A percentile compares a stretch with the other conserved stretches of the same genome.
phyloP scores from a whole-genome alignment of 2,888 invertebrate species.

The Hydrotaea diabolus region DNA sequence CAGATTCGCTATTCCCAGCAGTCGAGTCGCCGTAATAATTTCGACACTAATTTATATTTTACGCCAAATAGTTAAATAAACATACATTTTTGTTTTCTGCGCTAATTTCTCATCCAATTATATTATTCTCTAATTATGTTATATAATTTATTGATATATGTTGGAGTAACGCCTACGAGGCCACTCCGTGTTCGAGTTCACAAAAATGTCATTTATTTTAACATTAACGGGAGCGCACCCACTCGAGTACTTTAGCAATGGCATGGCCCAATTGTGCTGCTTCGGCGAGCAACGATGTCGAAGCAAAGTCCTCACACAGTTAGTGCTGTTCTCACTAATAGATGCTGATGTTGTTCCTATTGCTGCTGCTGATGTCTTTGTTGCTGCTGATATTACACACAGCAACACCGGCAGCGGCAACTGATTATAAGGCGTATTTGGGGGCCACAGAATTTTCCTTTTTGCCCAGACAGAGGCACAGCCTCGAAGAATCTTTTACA shows the following conservation, averaged over 20 bases:
- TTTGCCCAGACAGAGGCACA: slow-evolving; percentile 18
- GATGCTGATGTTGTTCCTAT: background rate
- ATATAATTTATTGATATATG: slow-evolving; percentile 38
- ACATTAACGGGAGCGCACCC: slow-evolving; percentile 1
- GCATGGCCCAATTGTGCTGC: background rate
- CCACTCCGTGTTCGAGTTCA: slow-evolving; percentile 36
- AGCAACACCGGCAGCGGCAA: background rate
- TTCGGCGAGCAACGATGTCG: background rate
- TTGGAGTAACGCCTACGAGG: background rate
- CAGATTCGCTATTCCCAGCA: background rate
- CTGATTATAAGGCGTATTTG: slow-evolving; percentile 52
- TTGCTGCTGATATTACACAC: background rate
- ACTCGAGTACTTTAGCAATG: background rate
- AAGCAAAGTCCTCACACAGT: background rate
- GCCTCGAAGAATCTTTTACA: background rate
- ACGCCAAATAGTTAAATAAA: background rate
- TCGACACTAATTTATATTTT: slow-evolving; percentile 8
- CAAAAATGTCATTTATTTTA: slow-evolving; percentile 49
- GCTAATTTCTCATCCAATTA: slow-evolving; percentile 28
- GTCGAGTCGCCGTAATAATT: background rate
- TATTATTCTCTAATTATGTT: slow-evolving; percentile 31
- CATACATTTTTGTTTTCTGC: background rate
- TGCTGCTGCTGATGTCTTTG: background rate
- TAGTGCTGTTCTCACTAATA: slow-evolving; percentile 2
- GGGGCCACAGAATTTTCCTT: slow-evolving; percentile 18